phyloP scores from a whole-genome alignment of 2,797 vertebrate genomes.

The Discoglossus pictus region DNA sequence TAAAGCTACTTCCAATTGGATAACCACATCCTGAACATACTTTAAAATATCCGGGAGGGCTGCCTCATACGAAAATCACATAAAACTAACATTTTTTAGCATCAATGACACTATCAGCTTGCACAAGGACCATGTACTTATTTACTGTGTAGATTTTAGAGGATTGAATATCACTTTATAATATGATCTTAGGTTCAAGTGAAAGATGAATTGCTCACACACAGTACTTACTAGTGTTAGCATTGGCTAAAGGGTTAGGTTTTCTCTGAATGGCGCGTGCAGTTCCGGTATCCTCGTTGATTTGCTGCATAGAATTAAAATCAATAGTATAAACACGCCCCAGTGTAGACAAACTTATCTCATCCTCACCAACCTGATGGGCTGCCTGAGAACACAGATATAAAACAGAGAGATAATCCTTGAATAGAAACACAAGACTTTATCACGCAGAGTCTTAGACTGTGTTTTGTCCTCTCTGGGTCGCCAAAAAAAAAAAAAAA shows the following conservation, averaged over 20 bases:
- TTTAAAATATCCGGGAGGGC: no score
- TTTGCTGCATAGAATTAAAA: conserved; percentile 99
- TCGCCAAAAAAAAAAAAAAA: not conserved
- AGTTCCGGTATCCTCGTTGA: conserved; percentile 99
- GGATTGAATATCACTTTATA: no score
- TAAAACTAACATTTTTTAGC: no score
- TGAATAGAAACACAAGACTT: conserved; percentile 47
- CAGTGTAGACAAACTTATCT: conserved; percentile 97
- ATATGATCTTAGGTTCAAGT: no score
- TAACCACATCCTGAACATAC: no score
- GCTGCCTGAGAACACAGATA: conserved; percentile 85
- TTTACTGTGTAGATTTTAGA: no score
- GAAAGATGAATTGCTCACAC: not conserved
- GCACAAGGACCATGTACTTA: no score
- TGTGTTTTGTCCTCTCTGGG: conserved; percentile 43
- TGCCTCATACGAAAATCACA: no score
- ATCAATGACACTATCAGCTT: no score
- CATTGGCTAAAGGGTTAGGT: conserved; percentile 97
- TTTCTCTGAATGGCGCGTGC: conserved; percentile 99
- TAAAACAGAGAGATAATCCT: conserved; percentile 59
- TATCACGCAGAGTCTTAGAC: conserved; percentile 32
- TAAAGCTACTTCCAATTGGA: no score
- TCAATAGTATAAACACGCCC: conserved; percentile 99
- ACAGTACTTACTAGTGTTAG: conserved; percentile 86
- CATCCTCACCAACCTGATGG: conserved; percentile 99